Base-by-base conservation (phyloP, 2,888 invertebrate species). In the Dichetophora obliterata region DNA sequence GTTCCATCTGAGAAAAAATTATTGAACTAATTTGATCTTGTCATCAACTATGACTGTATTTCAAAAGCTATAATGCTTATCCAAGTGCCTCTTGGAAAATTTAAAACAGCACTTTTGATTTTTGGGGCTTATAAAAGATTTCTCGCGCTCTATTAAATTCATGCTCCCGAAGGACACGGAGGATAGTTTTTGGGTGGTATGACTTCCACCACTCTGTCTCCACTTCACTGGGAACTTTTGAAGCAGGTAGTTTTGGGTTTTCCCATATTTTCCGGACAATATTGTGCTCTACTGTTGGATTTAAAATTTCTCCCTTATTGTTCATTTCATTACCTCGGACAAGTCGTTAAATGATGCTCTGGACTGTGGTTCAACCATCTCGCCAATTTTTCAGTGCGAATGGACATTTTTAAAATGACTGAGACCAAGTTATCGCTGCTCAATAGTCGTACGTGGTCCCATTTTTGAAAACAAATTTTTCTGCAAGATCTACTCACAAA, bases 251-350 rank as follows among this genome's bases (percentile, higher is more conserved):
- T 48, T 57, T 78, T 27, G 78, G 77, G n/a, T 77, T 78, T 65
- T 78, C 69, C n/a, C 75, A 73, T 2, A 81, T 71, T 76, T 80
- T 80, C 72, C 77, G 69, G 11, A 79, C 50, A 54, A 78, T 75
- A 61, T 66, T 78, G n/a, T 70, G 65, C 74, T 74, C 75, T 48
- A 75, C 73, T 34, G 70, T n/a, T 65, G 50, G 11, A 24, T 68
- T 65, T 11, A 77, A 59, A 24, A 37, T 73, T 78, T 77, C 65
- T 16, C 77, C 75, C 34, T 77, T 79, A 19, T 77, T 54, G 37
- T 75, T 14, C n/a, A 75, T 63, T 57, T 73, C 74, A 66, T 79
- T 78, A 14, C 73, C 77, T 24, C 59, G 66, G 27, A 77, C 48
- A 63, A 75, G 74, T 22, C 79, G 73, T n/a, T 73, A 70, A 19